phyloP scores from a whole-genome alignment of 2,888 invertebrate species.

The Hyalella azteca region DNA sequence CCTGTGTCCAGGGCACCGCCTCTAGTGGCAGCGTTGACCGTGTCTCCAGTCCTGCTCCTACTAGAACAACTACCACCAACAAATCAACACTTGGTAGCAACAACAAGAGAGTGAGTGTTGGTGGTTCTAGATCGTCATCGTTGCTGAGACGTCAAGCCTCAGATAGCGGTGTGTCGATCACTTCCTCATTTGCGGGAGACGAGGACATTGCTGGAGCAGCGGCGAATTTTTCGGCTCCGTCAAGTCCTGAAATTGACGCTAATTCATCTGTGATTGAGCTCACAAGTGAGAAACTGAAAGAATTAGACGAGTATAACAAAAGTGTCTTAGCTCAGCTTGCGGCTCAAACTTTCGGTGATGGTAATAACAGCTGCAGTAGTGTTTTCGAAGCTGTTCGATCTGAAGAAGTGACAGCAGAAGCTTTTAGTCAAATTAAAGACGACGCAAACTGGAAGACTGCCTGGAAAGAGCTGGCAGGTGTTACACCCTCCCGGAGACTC shows the following conservation, averaged over 20 bases:
- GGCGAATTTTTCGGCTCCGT: not conserved
- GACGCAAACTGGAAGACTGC: conserved; percentile 44
- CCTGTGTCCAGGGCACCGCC: not conserved
- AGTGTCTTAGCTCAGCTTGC: conserved; percentile 46
- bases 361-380: not conserved
- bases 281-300: conserved; percentile 43
- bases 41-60: not conserved
- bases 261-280: conserved; percentile 39
- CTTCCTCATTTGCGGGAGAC: conserved; percentile 46
- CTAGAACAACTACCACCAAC: not conserved
- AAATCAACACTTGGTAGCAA: not conserved
- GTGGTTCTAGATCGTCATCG: not conserved
- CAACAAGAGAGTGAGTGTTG: conserved; percentile 18
- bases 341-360: conserved; percentile 39
- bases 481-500: conserved; percentile 53
- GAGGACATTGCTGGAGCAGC: not conserved
- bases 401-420: not conserved
- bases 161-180: conserved; percentile 55
- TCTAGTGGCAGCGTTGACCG: not conserved
- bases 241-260: not conserved
- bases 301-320: conserved; percentile 50
- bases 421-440: conserved; percentile 3
- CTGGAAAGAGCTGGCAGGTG: conserved; percentile 52
- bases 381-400: not conserved
- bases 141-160: conserved; percentile 46